Evolutionary conservation across 2,113 vertebrate genomes (phyloP), one percentile per base, ranked within the genome.

Genomic region (Electrona antarctica): DNA sequence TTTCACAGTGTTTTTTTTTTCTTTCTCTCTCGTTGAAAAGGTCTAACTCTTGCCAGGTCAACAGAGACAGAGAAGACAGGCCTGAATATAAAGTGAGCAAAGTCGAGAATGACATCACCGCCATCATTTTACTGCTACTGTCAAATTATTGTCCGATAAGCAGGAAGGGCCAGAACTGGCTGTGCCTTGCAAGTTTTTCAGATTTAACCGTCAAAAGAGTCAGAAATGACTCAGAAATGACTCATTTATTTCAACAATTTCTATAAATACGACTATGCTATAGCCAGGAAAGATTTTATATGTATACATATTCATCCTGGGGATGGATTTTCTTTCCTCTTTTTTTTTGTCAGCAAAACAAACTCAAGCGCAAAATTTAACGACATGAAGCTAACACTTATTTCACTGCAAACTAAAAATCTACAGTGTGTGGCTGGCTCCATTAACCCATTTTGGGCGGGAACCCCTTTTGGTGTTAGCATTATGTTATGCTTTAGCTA

Each of bases 21-120:
- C 67, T 79, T 81, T 66, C 2, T 41, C 21, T 21, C 21, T 73
- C 60, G 72, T 64, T 80, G 60, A 59, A 28, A n/a, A 7, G 33
- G n/a, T 46, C 15, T n/a, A 71, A 61, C 41, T 69, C 77, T 73
- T 85, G 81, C 82, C 82, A 79, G 76, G 78, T 81, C 69, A 73
- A 81, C 75, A 79, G 69, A 79, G 69, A 77, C 54, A 71, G 64
- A 69, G 67, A 9, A 41, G 58, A 76, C 60, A 61, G 57, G 69
- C 47, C 69, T 74, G 67, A 71, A 69, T 63, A 62, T 52, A 56
- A 47, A 64, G 58, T 82, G 83, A 80, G 59, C 79, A 57, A 80
- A 72, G 59, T 64, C 64, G 81, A 73, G 21, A 7, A 21, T 60
- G 58, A 60, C 14, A 63, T 46, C 61, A 10, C 61, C n/a, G 14